phyloP scores from a whole-genome alignment of 2,888 invertebrate species.

The Synergus itoensis region DNA sequence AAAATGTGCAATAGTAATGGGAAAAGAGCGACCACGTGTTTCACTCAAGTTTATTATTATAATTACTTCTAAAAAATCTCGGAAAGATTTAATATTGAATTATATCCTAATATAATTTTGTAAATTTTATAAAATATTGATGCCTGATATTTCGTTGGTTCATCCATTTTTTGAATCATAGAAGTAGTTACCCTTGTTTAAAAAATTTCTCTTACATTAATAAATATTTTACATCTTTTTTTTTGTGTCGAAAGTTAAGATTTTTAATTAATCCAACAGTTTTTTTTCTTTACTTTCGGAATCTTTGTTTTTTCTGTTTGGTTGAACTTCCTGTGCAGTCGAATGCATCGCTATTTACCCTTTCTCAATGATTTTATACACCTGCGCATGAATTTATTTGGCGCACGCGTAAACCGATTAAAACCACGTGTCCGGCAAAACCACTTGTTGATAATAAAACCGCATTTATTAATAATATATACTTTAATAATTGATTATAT shows the following conservation, averaged over 20 bases:
- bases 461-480: background rate
- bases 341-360: conserved; percentile 2
- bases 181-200: no score
- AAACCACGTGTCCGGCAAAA: background rate
- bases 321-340: background rate
- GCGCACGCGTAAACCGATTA: background rate
- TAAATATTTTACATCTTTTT: background rate
- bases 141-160: background rate
- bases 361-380: background rate
- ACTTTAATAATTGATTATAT: background rate
- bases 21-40: conserved; percentile 19
- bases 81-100: background rate
- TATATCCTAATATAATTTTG: background rate
- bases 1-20: conserved; percentile 53
- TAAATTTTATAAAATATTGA: background rate
- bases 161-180: no score
- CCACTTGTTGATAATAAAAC: conserved; percentile 17
- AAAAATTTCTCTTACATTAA: no score
- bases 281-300: background rate
- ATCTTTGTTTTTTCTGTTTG: background rate
- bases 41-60: background rate
- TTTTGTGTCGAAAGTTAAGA: no score
- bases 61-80: background rate
- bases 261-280: background rate
- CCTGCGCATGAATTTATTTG: background rate